Conservation (phyloP, 2,888 invertebrate species). For the Oxyteleia sp. region DNA sequence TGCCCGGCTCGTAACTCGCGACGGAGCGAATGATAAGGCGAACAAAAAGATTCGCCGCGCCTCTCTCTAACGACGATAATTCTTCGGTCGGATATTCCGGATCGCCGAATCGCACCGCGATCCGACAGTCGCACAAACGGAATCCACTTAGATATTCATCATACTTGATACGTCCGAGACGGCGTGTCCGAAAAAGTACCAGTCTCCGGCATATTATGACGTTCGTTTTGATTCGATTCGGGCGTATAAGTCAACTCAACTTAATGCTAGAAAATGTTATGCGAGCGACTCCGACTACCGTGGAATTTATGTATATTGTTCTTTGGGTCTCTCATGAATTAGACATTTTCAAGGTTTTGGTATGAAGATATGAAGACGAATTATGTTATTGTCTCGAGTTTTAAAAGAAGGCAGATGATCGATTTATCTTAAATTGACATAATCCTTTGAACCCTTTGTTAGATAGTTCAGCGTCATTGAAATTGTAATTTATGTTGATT, state of each 20-base stretch:
- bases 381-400: conserved; percentile 49
- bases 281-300: conserved; percentile 51
- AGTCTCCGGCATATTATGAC: conserved; percentile 53
- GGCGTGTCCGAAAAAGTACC: conserved; percentile 43
- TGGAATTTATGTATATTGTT: conserved; percentile 64
- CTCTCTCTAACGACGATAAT: conserved; percentile 47
- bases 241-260: conserved; percentile 36
- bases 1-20: conserved; percentile 71
- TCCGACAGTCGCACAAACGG: conserved; percentile 34
- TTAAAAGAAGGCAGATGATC: conserved; percentile 33
- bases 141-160: conserved; percentile 46
- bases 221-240: conserved; percentile 50
- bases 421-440: conserved; percentile 10
- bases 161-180: conserved; percentile 9
- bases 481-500: neutral
- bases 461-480: too few species aligned
- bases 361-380: conserved; percentile 64
- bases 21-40: conserved; percentile 59
- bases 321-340: conserved; percentile 54
- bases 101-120: conserved; percentile 39
- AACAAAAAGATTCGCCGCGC: conserved; percentile 54
- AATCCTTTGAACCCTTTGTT: too few species aligned
- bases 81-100: conserved; percentile 36
- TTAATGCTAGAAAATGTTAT: conserved; percentile 50
- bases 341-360: conserved; percentile 44